phyloP scores from a whole-genome alignment of 2,113 vertebrate species.

The Pholis gunnellus region DNA sequence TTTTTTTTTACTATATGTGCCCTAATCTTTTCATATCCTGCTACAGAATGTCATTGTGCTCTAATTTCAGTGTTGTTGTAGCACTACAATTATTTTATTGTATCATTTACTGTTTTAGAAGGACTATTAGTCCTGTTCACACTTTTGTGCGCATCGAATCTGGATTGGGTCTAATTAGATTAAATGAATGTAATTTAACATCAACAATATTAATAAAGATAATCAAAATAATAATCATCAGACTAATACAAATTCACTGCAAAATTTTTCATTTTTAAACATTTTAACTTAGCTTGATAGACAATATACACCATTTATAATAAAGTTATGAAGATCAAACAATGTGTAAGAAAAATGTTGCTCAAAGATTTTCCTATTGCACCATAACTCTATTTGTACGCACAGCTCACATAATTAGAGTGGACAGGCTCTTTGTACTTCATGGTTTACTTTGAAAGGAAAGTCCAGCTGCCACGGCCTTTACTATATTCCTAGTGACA shows the following conservation, averaged over 20 bases:
- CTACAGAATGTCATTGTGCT: background rate
- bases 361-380: background rate
- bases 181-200: slow-evolving; percentile 42
- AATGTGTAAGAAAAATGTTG: background rate
- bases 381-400: background rate
- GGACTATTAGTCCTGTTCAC: background rate
- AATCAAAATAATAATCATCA: slow-evolving; percentile 17
- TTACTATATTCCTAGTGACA: slow-evolving; percentile 7
- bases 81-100: background rate
- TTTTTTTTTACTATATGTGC: background rate
- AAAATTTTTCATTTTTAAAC: background rate
- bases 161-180: slow-evolving; percentile 66
- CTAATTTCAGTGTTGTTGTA: background rate
- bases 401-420: background rate
- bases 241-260: slow-evolving; percentile 27
- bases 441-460: slow-evolving; percentile 8
- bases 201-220: slow-evolving; percentile 32
- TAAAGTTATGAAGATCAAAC: background rate
- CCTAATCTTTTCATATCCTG: background rate
- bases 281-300: slow-evolving; percentile 1
- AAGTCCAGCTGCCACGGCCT: slow-evolving; percentile 35
- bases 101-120: background rate
- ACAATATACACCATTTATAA: background rate
- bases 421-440: slow-evolving; percentile 14
- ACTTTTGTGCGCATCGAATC: slow-evolving; percentile 16